Conservation (phyloP, 2,113 vertebrate genomes). For the Orcinus orca region DNA sequence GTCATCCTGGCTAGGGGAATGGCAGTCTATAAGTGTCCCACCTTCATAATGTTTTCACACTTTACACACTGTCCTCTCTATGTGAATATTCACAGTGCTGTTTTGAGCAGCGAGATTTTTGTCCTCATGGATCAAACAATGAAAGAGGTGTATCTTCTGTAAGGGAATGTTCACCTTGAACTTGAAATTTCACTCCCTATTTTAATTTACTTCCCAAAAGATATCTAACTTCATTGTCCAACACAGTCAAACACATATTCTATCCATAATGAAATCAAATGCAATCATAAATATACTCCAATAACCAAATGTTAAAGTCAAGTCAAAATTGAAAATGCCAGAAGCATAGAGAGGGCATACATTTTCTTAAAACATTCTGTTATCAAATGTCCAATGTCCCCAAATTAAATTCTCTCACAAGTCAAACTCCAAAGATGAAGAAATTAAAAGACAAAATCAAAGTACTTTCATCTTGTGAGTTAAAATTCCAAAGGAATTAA, state of each 20-base stretch:
- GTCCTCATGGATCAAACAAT: background rate
- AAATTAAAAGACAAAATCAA: background rate
- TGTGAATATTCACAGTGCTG: background rate
- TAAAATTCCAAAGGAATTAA: background rate
- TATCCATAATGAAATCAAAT: background rate
- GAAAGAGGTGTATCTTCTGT: background rate
- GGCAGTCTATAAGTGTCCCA: background rate
- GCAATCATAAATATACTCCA: background rate
- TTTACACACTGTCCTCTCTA: background rate
- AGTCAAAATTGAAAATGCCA: background rate
- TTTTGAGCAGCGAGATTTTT: background rate
- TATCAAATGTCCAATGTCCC: background rate
- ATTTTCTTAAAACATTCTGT: background rate
- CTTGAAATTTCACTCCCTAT: background rate
- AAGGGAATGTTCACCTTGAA: background rate
- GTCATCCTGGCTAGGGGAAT: background rate
- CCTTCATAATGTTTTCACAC: background rate
- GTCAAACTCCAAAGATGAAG: background rate
- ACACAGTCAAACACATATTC: background rate
- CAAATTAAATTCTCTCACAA: background rate
- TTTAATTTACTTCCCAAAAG: background rate
- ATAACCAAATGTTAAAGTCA: background rate
- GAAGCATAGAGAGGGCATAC: accelerated
- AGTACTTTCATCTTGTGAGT: background rate
- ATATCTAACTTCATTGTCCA: background rate